Evolutionary conservation across 2,888 invertebrate genomes (phyloP).

Genomic region (Pandemis heparana): DNA sequence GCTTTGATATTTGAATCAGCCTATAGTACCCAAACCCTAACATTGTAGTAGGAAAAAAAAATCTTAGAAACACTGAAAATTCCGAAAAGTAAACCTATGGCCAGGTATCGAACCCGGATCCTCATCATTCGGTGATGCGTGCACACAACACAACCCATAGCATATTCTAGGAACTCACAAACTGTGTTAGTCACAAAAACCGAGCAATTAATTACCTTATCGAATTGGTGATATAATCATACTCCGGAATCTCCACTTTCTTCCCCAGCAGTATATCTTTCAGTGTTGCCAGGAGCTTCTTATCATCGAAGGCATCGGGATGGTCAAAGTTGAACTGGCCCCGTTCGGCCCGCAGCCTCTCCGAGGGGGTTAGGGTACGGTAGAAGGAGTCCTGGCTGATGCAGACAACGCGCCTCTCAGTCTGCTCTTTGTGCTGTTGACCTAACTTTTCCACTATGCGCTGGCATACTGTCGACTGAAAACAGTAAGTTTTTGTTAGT

Average conservation of each 20-base stretch:
- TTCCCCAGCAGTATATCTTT: slow-evolving; percentile 93
- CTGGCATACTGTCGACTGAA: slow-evolving; percentile 98
- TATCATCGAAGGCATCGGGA: slow-evolving; percentile 98
- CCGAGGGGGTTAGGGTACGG: slow-evolving; percentile 92
- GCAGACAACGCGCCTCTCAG: slow-evolving; percentile 95
- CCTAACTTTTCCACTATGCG: slow-evolving; percentile 98
- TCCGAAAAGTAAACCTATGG: no score
- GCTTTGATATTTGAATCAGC: no score
- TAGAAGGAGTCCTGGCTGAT: slow-evolving; percentile 99
- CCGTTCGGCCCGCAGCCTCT: slow-evolving; percentile 92
- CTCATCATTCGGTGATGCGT: no score
- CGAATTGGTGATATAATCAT: slow-evolving; percentile 96
- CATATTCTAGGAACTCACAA: no score
- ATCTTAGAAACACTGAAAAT: no score
- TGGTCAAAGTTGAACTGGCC: slow-evolving; percentile 99
- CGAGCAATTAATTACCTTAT: slow-evolving; percentile 85
- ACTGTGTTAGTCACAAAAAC: no score
- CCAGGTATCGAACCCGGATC: no score
- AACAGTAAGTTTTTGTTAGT: slow-evolving; percentile 33
- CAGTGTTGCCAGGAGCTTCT: slow-evolving; percentile 92
- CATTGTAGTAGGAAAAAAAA: no score
- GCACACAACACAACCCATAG: no score
- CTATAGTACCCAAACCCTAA: no score
- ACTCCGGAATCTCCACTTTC: slow-evolving; percentile 95
- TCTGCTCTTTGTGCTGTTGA: slow-evolving; percentile 95